Evolutionary conservation across 2,888 invertebrate species (phyloP), one percentile per base, ranked within the genome.

Genomic region (Ethmia dodecea): DNA sequence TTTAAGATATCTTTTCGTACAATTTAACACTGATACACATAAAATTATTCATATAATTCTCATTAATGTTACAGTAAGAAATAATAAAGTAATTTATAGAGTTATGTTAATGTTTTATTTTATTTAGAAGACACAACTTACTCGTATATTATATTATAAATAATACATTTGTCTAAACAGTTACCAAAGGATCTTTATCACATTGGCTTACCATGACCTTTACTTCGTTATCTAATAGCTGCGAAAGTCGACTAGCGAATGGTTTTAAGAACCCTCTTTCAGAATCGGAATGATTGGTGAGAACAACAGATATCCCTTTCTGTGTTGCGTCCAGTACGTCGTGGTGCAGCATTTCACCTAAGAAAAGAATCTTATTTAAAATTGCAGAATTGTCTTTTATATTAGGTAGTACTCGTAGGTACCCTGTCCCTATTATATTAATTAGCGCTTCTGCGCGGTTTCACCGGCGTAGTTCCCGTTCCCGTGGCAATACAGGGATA

Each of bases 231-330:
- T 88, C 71, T 37, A 87, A 54, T 48, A 61, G 52, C 39, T 47
- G 46, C 30, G 60, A 48, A 42, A 89, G 62, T 44, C 79, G 50
- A 0, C 55, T 42, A 12, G 75, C 63, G 44, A 96, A 93, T 6
- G 72, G 72, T 25, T 76, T 80, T 3, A 98, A 81, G 66, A 92
- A 98, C 3, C 97, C 97, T 42, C 98, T 88, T 73, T 98, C 98
- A 0, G 97, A 95, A 78, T 97, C 96, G 24, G 94, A 95, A 73
- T 98, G 98, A 71, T 97, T 97, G 45, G 95, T 95, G 11, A 98
- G 83, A 55, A 98, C 92, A 0, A 98, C 96, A 37, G 91, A 90
- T 10, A 89, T 89, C 15, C 93, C 93, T 35, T 88, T 90, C 54
- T 96, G 95, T 13, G 91, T 88, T 0, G 95, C 96, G 59, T 98